Percentiles rank a stretch among this genome's conserved stretches.
These are phyloP conservation scores for Calvadosia cruxmelitensis DNA, from an alignment of 30 jellyfish, hydroid and myxozoan species.

Conservation along the genomic window DNA sequence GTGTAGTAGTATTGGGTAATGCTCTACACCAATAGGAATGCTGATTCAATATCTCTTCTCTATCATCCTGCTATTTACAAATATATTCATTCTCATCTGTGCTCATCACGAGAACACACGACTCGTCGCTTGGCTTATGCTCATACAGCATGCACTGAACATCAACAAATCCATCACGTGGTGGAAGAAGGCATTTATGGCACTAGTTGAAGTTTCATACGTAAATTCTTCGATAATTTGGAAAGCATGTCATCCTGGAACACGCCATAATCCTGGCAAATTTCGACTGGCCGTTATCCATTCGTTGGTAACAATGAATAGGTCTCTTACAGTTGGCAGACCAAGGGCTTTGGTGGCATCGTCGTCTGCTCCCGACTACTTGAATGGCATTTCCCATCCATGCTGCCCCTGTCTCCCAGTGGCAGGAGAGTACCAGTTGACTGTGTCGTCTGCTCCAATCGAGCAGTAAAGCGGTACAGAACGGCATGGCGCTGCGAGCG, in stretches of 20 bases:
- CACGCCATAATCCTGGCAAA: background rate
- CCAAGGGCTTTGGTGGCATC: too few species aligned
- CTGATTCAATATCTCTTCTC: too few species aligned
- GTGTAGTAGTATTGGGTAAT: too few species aligned
- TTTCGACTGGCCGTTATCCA: background rate
- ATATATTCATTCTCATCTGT: too few species aligned
- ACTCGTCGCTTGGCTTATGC: too few species aligned
- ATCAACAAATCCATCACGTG: slow-evolving; percentile 1
- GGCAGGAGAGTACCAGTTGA: background rate
- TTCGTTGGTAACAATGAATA: slow-evolving; percentile 1
- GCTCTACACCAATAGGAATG: too few species aligned
- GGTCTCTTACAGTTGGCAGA: too few species aligned
- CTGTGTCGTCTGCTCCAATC: slow-evolving; percentile 11
- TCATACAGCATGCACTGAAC: background rate
- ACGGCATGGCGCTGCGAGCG: background rate
- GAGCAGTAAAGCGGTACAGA: slow-evolving; percentile 2
- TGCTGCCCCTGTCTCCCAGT: background rate
- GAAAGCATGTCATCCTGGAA: slow-evolving; percentile 7
- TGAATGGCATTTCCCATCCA: too few species aligned
- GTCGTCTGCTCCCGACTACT: too few species aligned
- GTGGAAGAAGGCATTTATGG: slow-evolving; percentile 25
- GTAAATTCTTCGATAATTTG: slow-evolving; percentile 15
- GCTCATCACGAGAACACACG: too few species aligned
- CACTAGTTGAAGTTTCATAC: slow-evolving; percentile 2
- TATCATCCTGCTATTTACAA: too few species aligned